Conservation (phyloP, 2,888 invertebrate genomes). For the Hydraecia micacea region DNA sequence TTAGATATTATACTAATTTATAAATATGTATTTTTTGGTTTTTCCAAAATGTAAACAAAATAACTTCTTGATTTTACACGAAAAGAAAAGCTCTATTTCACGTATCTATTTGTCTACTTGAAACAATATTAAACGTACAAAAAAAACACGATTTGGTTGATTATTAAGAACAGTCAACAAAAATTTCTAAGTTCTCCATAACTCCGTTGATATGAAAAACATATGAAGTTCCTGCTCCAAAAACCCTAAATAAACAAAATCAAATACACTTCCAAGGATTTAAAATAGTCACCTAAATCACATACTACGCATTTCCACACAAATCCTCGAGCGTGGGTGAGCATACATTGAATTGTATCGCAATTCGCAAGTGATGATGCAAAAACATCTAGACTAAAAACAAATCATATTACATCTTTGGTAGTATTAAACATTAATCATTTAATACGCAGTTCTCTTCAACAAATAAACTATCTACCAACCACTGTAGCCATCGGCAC, state of each 20-base stretch:
- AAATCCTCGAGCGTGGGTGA: conserved; percentile 17
- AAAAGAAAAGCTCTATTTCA: background rate
- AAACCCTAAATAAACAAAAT: background rate
- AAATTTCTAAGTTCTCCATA: too few relatives aligned
- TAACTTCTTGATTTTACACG: too few relatives aligned
- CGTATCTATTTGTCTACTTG: too few relatives aligned
- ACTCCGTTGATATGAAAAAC: too few relatives aligned
- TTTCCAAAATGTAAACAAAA: background rate
- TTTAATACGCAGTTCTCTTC: background rate
- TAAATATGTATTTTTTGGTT: too few relatives aligned
- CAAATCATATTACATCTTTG: conserved; percentile 18
- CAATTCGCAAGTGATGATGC: conserved; percentile 20
- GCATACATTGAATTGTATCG: conserved; percentile 19
- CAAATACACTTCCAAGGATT: background rate
- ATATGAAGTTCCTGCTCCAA: too few relatives aligned
- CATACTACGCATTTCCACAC: conserved; percentile 6
- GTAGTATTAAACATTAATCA: background rate
- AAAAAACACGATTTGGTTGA: background rate
- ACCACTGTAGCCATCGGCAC: background rate
- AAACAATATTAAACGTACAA: background rate
- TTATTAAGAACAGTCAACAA: too few relatives aligned
- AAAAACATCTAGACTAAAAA: conserved; percentile 16
- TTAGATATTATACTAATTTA: too few relatives aligned
- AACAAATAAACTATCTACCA: too few relatives aligned
- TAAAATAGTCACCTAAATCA: background rate